Evolutionary conservation across 1,140 invertebrate genomes (phyloP).

Genomic region (Drosophila arawakana): DNA sequence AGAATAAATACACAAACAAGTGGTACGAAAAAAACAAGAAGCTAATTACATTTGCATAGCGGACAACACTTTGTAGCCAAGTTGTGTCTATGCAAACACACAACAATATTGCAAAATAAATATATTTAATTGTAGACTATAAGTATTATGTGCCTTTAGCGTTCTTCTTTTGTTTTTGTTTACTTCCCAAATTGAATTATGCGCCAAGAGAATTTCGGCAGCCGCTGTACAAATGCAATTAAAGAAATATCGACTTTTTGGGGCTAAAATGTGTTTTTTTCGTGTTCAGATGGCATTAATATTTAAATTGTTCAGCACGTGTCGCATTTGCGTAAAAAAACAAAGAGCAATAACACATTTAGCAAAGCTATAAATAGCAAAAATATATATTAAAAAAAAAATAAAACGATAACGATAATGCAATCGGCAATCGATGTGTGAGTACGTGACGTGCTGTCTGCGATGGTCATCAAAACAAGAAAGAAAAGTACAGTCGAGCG

Average conservation of each 20-base stretch:
- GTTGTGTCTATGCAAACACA: constrained; percentile 15
- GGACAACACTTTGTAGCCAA: constrained; percentile 7
- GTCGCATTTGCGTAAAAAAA: neutral
- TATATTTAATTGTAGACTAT: constrained; percentile 9
- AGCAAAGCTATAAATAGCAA: constrained; percentile 28
- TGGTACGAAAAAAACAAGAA: constrained; percentile 1
- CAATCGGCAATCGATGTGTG: constrained; percentile 35
- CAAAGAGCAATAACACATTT: constrained; percentile 30
- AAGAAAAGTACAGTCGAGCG: too few species aligned
- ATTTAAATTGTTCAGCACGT: constrained; percentile 26
- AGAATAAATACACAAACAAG: constrained; percentile 37
- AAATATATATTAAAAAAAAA: constrained; percentile 1
- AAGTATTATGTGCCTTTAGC: neutral
- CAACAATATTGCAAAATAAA: constrained; percentile 18
- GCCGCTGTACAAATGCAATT: neutral
- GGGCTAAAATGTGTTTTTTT: constrained; percentile 18
- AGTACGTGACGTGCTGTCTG: constrained; percentile 44
- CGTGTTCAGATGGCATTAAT: constrained; percentile 13
- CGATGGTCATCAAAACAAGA: constrained; percentile 13
- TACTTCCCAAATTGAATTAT: constrained; percentile 34
- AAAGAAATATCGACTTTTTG: neutral
- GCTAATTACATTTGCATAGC: constrained; percentile 44
- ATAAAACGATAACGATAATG: constrained; percentile 39
- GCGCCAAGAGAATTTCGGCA: constrained; percentile 1
- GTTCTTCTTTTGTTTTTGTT: constrained; percentile 31